Evolutionary conservation across 2,113 vertebrate species (phyloP), one percentile per base, ranked within the genome.

Genomic region (Anolis sagrei): DNA sequence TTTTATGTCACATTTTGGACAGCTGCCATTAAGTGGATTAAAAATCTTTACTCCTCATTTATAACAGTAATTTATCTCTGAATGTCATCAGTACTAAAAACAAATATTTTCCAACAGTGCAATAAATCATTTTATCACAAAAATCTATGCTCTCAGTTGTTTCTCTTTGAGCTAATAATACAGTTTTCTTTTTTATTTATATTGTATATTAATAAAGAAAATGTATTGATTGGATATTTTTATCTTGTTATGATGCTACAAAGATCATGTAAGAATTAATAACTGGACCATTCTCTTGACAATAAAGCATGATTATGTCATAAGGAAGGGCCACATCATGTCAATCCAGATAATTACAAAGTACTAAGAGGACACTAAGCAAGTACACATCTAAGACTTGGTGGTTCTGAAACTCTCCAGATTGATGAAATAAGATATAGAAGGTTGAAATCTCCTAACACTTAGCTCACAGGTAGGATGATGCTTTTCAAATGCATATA

Each of bases 271-370:
- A 13, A 36, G 51, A 68, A 64, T n/a, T 85, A 0, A 0, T 1
- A 18, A 1, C 0, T 2, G 27, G 8, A 27, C 61, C 0, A 0
- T 72, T 69, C 70, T 76, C 39, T 23, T 16, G 44, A n/a, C 39
- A 79, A 58, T 58, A 44, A 1, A 0, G 5, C 10, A 61, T 48
- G 68, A 29, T 0, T 0, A 61, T 39, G 39, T 51, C 25, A n/a
- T 23, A 69, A 51, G 44, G 48, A 32, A 48, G 0, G 0, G n/a
- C 32, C 19, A 2, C 0, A 1, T 1, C 1, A 0, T 0, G 2
- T 1, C 0, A 34, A 23, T n/a, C 39, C 2, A 68, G 36, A 19
- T 1, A n/a, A 64, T 70, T 72, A 4, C 66, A n/a, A 68, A 79
- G 72, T n/a, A 10, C 39, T 21, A 73, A 32, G 1, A n/a, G 34